These are phyloP conservation scores for Pachypeltis micranthus DNA, from an alignment of 1,140 invertebrate species.

Conservation along the genomic window DNA sequence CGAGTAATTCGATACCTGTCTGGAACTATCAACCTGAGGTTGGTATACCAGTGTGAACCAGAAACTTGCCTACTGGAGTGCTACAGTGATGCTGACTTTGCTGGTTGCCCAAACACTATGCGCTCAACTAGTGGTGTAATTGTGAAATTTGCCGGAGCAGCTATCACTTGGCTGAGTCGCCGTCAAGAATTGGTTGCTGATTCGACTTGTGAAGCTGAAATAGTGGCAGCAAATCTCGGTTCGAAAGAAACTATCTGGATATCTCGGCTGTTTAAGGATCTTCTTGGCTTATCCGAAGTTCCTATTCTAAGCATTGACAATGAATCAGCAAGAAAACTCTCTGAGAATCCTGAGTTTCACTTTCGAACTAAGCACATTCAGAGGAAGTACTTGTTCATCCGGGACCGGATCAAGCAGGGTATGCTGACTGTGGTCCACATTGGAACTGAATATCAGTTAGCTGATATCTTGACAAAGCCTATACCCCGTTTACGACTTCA, in stretches of 20 bases:
- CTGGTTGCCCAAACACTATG: neutral
- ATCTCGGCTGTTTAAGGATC: neutral
- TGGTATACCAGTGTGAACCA: conserved; percentile 24
- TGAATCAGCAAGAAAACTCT: conserved; percentile 28
- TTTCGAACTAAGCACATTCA: too few relatives aligned
- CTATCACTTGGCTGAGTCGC: conserved; percentile 1
- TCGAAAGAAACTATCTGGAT: conserved; percentile 4
- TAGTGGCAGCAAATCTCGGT: neutral
- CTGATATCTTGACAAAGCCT: neutral
- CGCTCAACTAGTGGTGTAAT: neutral
- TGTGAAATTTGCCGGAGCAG: neutral
- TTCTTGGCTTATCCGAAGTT: neutral
- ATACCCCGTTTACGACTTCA: neutral
- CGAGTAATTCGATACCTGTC: conserved; percentile 31
- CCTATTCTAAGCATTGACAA: conserved; percentile 30
- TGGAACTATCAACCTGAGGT: conserved; percentile 28
- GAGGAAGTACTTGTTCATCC: conserved; percentile 11
- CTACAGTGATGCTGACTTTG: conserved; percentile 14
- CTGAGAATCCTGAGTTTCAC: too few relatives aligned
- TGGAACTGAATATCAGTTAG: neutral
- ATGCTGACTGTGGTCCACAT: neutral
- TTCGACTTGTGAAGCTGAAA: conserved; percentile 10
- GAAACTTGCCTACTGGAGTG: neutral
- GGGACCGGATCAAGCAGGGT: conserved; percentile 2
- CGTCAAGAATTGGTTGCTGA: neutral